phyloP scores from a whole-genome alignment of 35 echinoderm and acorn worm genomes.

The Patiria miniata region DNA sequence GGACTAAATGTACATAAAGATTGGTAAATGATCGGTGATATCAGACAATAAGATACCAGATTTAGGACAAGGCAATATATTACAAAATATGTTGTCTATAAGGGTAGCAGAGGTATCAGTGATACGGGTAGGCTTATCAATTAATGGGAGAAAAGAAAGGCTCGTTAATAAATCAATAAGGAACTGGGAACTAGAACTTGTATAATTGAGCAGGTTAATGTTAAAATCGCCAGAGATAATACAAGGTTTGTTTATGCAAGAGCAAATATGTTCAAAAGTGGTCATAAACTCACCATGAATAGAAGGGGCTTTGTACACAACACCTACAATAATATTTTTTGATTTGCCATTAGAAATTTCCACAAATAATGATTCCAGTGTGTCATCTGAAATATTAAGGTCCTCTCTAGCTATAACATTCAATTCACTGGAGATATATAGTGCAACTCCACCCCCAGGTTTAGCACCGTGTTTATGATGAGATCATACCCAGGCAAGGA shows the following conservation, averaged over 20 bases:
- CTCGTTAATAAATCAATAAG: neutral
- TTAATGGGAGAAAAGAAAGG: neutral
- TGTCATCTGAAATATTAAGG: neutral
- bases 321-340: neutral
- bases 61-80: too few species aligned
- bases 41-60: too few species aligned
- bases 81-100: too few species aligned
- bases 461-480: neutral
- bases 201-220: neutral
- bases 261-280: neutral
- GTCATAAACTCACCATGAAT: conserved; percentile 13
- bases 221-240: too few species aligned
- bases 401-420: neutral
- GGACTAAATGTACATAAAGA: neutral
- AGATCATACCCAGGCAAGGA: neutral
- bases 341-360: neutral
- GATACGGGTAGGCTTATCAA: too few species aligned
- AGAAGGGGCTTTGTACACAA: neutral
- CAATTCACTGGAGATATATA: neutral
- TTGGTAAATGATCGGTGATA: neutral
- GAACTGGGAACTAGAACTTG: neutral
- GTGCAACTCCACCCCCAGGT: neutral
- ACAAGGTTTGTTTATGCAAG: neutral
- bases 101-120: too few species aligned
- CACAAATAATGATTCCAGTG: neutral